Conservation (phyloP, 2,113 vertebrate species). For the Hippocampus barbouri region DNA sequence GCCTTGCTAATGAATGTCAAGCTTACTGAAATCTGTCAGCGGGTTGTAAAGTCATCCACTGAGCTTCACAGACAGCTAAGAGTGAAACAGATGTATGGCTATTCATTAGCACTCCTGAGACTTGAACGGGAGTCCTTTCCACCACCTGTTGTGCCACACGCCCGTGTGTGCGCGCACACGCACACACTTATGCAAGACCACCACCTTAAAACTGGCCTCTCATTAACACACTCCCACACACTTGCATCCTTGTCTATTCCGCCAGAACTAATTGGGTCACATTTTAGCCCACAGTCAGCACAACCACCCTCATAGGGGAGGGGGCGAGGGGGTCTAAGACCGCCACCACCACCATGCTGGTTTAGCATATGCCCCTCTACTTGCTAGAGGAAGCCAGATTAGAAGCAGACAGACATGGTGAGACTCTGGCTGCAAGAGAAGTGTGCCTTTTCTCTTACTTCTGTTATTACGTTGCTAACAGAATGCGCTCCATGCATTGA, state of each 20-base stretch:
- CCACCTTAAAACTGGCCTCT: constrained; percentile 54
- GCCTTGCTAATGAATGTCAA: background rate
- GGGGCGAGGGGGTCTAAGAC: constrained; percentile 34
- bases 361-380: constrained; percentile 48
- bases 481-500: background rate
- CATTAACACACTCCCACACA: constrained; percentile 34
- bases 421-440: constrained; percentile 55
- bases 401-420: constrained; percentile 53
- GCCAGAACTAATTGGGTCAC: constrained; percentile 66
- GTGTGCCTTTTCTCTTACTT: constrained; percentile 32
- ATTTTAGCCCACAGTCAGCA: constrained; percentile 62
- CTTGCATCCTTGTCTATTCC: constrained; percentile 2
- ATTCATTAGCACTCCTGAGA: constrained; percentile 56
- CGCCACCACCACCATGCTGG: constrained; percentile 53
- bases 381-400: constrained; percentile 42
- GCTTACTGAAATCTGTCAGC: background rate
- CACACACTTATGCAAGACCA: constrained; percentile 40
- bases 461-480: constrained; percentile 25
- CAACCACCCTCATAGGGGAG: constrained; percentile 32
- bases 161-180: background rate
- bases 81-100: constrained; percentile 48
- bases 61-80: background rate
- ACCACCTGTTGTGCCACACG: constrained; percentile 54
- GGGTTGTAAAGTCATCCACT: background rate
- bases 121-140: constrained; percentile 48